These are phyloP conservation scores for Delia radicum DNA, from an alignment of 1,140 invertebrate species.

Conservation along the genomic window DNA sequence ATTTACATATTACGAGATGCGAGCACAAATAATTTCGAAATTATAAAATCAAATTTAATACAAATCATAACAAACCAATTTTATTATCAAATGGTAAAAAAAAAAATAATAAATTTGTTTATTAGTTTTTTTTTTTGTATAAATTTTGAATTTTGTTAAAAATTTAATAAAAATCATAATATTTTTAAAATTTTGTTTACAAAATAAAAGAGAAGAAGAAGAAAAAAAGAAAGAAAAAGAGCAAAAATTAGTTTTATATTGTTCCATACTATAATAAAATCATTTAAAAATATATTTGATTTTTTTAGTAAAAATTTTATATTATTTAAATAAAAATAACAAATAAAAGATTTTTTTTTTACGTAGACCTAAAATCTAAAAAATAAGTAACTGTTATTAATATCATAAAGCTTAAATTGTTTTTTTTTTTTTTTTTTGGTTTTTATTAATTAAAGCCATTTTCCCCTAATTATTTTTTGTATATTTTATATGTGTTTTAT, in stretches of 20 bases:
- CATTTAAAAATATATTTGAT: too few relatives aligned
- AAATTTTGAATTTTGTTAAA: background rate
- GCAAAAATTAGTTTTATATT: slow-evolving; percentile 50
- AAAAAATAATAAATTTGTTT: slow-evolving; percentile 22
- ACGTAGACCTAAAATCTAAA: background rate
- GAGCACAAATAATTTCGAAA: slow-evolving; percentile 26
- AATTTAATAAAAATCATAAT: background rate
- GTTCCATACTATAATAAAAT: slow-evolving; percentile 1
- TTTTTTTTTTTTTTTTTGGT: too few relatives aligned
- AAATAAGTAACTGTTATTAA: background rate
- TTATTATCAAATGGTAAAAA: slow-evolving; percentile 35
- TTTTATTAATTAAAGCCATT: too few relatives aligned
- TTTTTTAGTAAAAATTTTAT: too few relatives aligned
- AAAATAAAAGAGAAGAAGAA: background rate
- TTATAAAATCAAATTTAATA: background rate
- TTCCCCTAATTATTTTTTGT: too few relatives aligned
- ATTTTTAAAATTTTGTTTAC: background rate
- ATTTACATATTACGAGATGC: slow-evolving; percentile 33
- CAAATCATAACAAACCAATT: background rate
- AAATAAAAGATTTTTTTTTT: too few relatives aligned
- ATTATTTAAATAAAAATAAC: too few relatives aligned
- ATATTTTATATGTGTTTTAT: too few relatives aligned
- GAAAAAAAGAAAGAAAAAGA: slow-evolving; percentile 55
- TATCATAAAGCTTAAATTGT: too few relatives aligned
- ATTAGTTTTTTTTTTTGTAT: background rate